Percentiles rank a stretch among this genome's conserved stretches.
Evolutionary conservation across 2,113 vertebrate genomes (phyloP).

Genomic region (Sterna hirundo): DNA sequence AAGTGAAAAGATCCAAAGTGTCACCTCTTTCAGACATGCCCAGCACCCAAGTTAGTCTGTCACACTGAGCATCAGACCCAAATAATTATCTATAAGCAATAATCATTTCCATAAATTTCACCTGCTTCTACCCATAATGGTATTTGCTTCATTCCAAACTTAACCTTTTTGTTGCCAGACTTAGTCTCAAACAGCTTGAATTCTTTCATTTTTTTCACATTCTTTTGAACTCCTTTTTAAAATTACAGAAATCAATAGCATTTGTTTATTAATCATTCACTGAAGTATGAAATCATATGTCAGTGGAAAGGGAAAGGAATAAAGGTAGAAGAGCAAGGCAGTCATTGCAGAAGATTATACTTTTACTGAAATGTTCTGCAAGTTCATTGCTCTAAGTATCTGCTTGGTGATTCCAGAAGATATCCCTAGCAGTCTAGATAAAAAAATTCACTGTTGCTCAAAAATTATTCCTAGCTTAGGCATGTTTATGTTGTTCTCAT

Average conservation of each 20-base stretch:
- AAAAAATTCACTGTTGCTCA: neutral
- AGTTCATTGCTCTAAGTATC: neutral
- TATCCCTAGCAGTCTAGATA: neutral
- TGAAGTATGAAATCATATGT: accelerated
- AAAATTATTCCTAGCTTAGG: neutral
- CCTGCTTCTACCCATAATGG: neutral
- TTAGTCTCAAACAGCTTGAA: neutral
- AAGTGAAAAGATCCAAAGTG: neutral
- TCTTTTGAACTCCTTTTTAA: neutral
- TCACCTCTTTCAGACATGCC: neutral
- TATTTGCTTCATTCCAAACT: neutral
- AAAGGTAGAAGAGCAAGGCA: neutral
- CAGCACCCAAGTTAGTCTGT: neutral
- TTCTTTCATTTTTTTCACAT: neutral
- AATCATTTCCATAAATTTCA: neutral
- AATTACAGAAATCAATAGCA: neutral
- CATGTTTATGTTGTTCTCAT: neutral
- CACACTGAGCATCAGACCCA: neutral
- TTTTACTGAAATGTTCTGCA: neutral
- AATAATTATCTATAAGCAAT: neutral
- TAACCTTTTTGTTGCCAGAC: neutral
- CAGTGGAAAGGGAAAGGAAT: neutral
- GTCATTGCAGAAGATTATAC: neutral
- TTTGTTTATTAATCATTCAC: neutral
- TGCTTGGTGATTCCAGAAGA: neutral